Conservation (phyloP, 2,113 vertebrate species). For the Noturus placidus region DNA sequence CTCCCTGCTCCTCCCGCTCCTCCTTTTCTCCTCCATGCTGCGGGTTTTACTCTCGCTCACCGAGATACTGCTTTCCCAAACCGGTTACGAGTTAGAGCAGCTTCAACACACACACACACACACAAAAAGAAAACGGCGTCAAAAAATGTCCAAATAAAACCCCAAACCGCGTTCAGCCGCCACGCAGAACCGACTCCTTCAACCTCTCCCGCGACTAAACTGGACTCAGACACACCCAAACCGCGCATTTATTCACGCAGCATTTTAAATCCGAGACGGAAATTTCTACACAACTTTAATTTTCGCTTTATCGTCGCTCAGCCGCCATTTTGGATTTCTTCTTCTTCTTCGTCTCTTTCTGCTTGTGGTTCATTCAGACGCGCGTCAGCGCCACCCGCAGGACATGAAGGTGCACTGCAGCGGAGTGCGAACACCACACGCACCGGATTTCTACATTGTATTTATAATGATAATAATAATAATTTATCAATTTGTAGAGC, state of each 20-base stretch:
- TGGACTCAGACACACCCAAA: neutral
- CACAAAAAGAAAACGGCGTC: too few species aligned
- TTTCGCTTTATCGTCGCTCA: neutral
- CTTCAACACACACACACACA: neutral
- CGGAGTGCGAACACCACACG: neutral
- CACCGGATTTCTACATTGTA: too few species aligned
- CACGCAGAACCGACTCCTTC: neutral
- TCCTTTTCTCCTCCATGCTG: slow-evolving; percentile 31
- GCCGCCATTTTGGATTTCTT: slow-evolving; percentile 7
- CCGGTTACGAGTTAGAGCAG: neutral
- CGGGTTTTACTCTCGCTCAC: neutral
- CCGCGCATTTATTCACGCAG: neutral
- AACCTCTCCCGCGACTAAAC: neutral
- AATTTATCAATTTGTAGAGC: too few species aligned
- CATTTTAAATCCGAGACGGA: neutral
- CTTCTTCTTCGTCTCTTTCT: neutral
- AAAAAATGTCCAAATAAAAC: neutral
- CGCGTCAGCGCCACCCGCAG: neutral
- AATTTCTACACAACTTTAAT: neutral
- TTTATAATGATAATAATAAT: too few species aligned
- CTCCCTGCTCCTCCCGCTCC: neutral
- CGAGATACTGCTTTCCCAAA: neutral
- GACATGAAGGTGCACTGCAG: neutral
- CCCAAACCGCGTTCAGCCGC: neutral
- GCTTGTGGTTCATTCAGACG: neutral